These are phyloP conservation scores for Diadophis punctatus DNA, from an alignment of 2,113 vertebrate genomes.

Conservation along the genomic window DNA sequence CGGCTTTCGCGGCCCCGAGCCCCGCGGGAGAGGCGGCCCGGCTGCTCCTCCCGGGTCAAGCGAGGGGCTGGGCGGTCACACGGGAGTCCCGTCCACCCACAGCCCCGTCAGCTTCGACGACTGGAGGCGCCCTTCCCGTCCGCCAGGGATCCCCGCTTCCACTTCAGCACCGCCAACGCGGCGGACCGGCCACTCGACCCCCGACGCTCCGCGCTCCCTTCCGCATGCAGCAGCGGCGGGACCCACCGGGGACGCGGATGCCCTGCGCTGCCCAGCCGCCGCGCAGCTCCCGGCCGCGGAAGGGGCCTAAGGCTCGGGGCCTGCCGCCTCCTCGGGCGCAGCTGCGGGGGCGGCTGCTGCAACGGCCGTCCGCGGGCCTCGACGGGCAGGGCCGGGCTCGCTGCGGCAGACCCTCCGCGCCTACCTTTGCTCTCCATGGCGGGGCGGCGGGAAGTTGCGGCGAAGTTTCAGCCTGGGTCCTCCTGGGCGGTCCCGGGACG, in stretches of 20 bases:
- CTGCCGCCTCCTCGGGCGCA: slow-evolving; percentile 25
- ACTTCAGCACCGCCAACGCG: neutral
- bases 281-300: neutral
- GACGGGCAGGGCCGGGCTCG: neutral
- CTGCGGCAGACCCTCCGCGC: slow-evolving; percentile 63
- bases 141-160: neutral
- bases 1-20: neutral
- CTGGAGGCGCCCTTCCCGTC: neutral
- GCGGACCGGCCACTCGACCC: neutral
- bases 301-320: neutral
- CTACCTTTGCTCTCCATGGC: slow-evolving; percentile 84
- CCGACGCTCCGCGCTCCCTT: neutral
- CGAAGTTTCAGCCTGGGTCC: slow-evolving; percentile 64
- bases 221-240: neutral
- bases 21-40: neutral
- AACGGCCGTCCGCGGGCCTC: neutral
- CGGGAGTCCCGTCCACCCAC: neutral
- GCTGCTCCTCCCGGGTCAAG: neutral
- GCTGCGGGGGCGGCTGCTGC: slow-evolving; percentile 62
- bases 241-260: neutral
- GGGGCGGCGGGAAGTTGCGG: slow-evolving; percentile 68
- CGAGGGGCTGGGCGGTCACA: too few relatives aligned
- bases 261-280: neutral
- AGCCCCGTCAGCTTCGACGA: neutral
- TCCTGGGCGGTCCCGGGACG: neutral